Base-by-base conservation (phyloP, 2,888 invertebrate genomes). In the Micoletzkya japonica region DNA sequence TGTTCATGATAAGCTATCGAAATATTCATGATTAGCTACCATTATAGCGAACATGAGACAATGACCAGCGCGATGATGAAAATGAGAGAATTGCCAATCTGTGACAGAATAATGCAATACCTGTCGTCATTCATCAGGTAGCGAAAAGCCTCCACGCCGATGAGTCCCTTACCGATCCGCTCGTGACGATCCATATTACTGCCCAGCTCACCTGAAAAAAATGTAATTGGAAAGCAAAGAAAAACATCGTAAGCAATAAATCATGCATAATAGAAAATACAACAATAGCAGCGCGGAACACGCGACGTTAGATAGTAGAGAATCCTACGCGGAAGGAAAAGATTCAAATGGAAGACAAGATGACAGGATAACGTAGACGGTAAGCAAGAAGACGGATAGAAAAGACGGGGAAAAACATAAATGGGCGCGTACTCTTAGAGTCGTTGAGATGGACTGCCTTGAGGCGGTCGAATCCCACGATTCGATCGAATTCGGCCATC, bases 361-460 rank as follows among this genome's bases (percentile, higher is more conserved):
- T 44, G 10, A 44, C 44, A 44, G 44, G 44, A 44, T 14, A 44
- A 44, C 20, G 44, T 44, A 14, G 44, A 44, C 44, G 10, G 44
- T 10, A 10, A 10, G 10, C 10, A 44, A 14, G 44, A 44, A 44
- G n/a, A n/a, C n/a, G n/a, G n/a, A n/a, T n/a, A n/a, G n/a, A n/a
- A n/a, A n/a, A n/a, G n/a, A n/a, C n/a, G n/a, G n/a, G n/a, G n/a
- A n/a, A n/a, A n/a, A n/a, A n/a, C n/a, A n/a, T n/a, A n/a, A n/a
- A 44, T 44, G 20, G 44, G 10, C 20, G 70, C 76, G 72, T 76
- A 87, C 88, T 87, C 81, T 86, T 87, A 2, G 88, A 88, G 77
- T 88, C 88, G 82, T 89, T 88, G 20, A 89, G 75, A 77, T 89
- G 88, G 26, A 88, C 66, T 2, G 86, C 88, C 72, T 87, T 87